Conservation (phyloP, 2,113 vertebrate species). For the Vidua chalybeata region DNA sequence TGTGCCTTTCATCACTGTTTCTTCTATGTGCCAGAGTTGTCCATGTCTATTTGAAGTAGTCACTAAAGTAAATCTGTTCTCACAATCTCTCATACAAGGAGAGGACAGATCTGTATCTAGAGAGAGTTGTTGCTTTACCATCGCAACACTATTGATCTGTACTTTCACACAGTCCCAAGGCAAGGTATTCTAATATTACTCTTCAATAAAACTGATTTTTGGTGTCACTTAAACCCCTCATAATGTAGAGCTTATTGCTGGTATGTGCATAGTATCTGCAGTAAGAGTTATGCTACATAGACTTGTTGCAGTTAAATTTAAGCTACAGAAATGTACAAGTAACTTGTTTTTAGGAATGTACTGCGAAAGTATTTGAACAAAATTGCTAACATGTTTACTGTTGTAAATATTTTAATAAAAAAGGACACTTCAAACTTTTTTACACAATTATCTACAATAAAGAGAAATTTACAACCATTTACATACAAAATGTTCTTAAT, state of each 20-base stretch:
- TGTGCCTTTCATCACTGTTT: slow-evolving; percentile 90
- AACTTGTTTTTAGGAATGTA: slow-evolving; percentile 73
- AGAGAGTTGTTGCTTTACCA: background rate
- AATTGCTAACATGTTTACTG: slow-evolving; percentile 62
- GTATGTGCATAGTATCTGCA: slow-evolving; percentile 24
- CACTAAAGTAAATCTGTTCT: background rate
- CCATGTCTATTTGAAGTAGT: slow-evolving; percentile 82
- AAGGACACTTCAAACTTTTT: slow-evolving; percentile 58
- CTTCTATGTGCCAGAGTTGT: slow-evolving; percentile 78
- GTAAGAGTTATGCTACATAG: slow-evolving; percentile 34
- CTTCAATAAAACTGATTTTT: background rate
- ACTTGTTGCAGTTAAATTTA: slow-evolving; percentile 66
- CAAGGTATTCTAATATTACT: background rate
- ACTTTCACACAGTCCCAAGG: background rate
- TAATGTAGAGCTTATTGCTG: slow-evolving; percentile 34
- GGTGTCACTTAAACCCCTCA: slow-evolving; percentile 19
- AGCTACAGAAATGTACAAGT: slow-evolving; percentile 71
- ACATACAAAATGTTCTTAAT: slow-evolving; percentile 65
- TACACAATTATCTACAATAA: slow-evolving; percentile 75
- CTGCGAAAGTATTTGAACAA: slow-evolving; percentile 54
- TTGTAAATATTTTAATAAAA: slow-evolving; percentile 71
- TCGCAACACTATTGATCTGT: background rate
- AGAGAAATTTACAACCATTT: slow-evolving; percentile 73
- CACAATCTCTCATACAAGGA: background rate
- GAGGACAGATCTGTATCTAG: background rate